phyloP scores from a whole-genome alignment of 2,888 invertebrate species.

The Ochropacha duplaris region DNA sequence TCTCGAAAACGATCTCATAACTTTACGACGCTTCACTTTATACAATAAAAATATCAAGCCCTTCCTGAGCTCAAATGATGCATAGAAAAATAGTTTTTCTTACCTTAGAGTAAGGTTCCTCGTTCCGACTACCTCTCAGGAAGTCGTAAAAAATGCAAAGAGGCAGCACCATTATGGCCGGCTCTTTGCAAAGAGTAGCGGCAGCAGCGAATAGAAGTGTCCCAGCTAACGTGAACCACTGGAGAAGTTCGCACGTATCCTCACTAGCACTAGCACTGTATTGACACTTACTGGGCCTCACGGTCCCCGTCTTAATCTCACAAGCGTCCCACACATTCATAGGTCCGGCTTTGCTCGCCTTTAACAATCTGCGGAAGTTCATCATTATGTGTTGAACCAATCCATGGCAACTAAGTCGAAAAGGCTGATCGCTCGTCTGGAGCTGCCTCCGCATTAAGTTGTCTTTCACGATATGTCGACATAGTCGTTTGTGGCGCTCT shows the following conservation, averaged over 20 bases:
- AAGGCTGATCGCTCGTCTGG: conserved; percentile 56
- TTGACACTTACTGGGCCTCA: conserved; percentile 66
- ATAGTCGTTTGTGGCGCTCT: conserved; percentile 59
- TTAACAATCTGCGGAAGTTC: conserved; percentile 68
- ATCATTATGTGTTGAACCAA: conserved; percentile 72
- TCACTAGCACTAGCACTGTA: conserved; percentile 72
- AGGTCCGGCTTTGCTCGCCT: conserved; percentile 69
- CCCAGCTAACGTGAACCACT: conserved; percentile 83
- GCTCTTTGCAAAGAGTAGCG: conserved; percentile 97
- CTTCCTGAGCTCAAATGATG: conserved; percentile 9
- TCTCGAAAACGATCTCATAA: conserved; percentile 46
- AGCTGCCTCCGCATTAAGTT: conserved; percentile 51
- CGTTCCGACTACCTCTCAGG: conserved; percentile 80
- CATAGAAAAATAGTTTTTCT: conserved; percentile 35
- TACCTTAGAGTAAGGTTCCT: conserved; percentile 82
- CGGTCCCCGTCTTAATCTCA: conserved; percentile 55
- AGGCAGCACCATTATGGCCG: conserved; percentile 95
- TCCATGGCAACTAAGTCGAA: conserved; percentile 72
- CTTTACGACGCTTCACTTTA: conserved; percentile 45
- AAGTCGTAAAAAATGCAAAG: conserved; percentile 95
- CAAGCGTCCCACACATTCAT: conserved; percentile 64
- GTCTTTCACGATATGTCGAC: conserved; percentile 61
- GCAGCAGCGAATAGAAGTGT: conserved; percentile 87
- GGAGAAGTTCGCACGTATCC: conserved; percentile 70
- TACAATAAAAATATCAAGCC: conserved; percentile 30